A percentile compares a stretch with the other conserved stretches of the same genome.
phyloP scores from a whole-genome alignment of 2,113 vertebrate genomes.

The Apus apus region DNA sequence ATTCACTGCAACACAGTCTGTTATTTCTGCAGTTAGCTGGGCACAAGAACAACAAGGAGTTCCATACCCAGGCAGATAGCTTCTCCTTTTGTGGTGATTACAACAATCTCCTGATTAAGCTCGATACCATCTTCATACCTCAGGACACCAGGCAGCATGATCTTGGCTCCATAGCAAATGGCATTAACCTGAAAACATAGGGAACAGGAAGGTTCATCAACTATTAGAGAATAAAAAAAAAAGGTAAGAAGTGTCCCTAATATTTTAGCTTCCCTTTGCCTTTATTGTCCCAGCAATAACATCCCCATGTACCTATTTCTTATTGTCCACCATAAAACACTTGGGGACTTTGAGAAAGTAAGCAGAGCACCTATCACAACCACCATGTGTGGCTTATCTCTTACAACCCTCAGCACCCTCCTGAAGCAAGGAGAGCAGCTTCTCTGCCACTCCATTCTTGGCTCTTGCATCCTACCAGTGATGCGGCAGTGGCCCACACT shows the following conservation, averaged over 20 bases:
- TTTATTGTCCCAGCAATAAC: neutral
- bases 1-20: neutral
- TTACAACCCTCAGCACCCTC: neutral
- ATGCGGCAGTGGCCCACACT: neutral
- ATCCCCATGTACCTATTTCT: fast-evolving
- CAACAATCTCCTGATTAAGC: conserved; percentile 93
- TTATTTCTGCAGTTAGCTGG: neutral
- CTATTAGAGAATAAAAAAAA: neutral
- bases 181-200: conserved; percentile 86
- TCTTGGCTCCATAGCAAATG: conserved; percentile 97
- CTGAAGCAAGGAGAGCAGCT: neutral
- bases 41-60: neutral
- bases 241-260: neutral
- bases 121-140: conserved; percentile 97
- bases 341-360: neutral
- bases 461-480: neutral
- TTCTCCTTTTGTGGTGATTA: conserved; percentile 96
- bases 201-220: neutral
- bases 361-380: neutral
- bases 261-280: neutral
- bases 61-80: conserved; percentile 91
- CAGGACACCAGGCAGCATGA: conserved; percentile 95
- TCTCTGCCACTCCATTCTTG: neutral
- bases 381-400: neutral
- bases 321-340: neutral